Evolutionary conservation across 2,113 vertebrate species (phyloP).

Genomic region (Corydoras sp.): DNA sequence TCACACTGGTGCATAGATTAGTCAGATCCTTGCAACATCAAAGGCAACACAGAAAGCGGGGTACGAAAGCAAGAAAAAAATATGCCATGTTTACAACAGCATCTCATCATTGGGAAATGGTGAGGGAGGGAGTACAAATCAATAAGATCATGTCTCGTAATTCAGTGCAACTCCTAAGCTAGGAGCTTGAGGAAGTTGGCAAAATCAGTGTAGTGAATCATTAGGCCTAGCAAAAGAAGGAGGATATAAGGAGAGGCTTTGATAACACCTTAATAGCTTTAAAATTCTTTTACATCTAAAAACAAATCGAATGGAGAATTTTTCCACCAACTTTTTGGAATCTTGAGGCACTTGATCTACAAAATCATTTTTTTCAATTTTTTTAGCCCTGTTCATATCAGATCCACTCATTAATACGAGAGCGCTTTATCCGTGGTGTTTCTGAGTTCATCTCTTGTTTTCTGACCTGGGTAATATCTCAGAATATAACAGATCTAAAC

Average conservation of each 20-base stretch:
- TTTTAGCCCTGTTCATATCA: too few species aligned
- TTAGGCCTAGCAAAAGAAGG: too few species aligned
- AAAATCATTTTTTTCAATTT: too few species aligned
- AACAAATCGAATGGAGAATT: too few species aligned
- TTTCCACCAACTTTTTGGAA: too few species aligned
- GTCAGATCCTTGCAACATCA: conserved; percentile 27
- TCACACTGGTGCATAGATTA: conserved; percentile 28
- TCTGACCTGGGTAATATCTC: conserved; percentile 9
- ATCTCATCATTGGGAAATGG: conserved; percentile 6
- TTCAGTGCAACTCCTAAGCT: conserved; percentile 42
- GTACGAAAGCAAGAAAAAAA: background rate
- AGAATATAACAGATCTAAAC: conserved; percentile 15
- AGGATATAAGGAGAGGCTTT: too few species aligned
- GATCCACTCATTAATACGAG: too few species aligned
- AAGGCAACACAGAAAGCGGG: background rate
- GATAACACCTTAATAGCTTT: conserved; percentile 28
- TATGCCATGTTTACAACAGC: conserved; percentile 24
- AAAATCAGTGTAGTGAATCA: conserved; percentile 54
- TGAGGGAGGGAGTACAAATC: conserved; percentile 46
- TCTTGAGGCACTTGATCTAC: too few species aligned
- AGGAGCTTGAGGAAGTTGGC: conserved; percentile 53
- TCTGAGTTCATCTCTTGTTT: background rate
- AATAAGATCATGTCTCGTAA: conserved; percentile 36
- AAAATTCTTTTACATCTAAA: conserved; percentile 62
- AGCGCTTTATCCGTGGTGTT: too few species aligned